Evolutionary conservation across 1,140 invertebrate genomes (phyloP), one percentile per base, ranked within the genome.

Genomic region (Trissolcus basalis): DNA sequence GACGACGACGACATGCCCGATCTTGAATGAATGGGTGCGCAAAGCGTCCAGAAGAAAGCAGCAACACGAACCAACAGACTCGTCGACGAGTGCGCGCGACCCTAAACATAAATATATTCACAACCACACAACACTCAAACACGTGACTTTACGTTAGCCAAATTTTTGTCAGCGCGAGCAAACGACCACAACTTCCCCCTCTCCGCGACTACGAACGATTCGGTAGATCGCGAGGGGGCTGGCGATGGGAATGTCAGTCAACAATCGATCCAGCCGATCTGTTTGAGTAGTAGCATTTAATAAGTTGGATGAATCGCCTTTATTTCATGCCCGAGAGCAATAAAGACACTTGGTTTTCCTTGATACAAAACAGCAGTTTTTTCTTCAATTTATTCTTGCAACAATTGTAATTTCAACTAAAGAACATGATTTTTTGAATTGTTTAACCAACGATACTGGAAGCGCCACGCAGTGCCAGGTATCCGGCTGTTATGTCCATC

Each of bases 401-500:
- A 36, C 14, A 7, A 27, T 51, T 60, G 27, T 36, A 43, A 12
- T 53, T 14, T 13, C n/a, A n/a, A n/a, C n/a, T n/a, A n/a, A 44
- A 43, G 12, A n/a, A 14, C 12, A 32, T 15, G 53, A 39, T 53
- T 50, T 35, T 58, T 44, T 48, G 14, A 8, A 2, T 64, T 55
- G 55, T 79, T 91, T 87, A 93, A 83, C 93, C 93, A 53, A 96
- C 94, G 81, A 95, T 94, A 82, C 93, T 96, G 43, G 91, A 95
- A 7, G 95, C 95, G 83, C 95, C 95, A 68, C 96, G 90, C 19
- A 97, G 86, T 45, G 94, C 92, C 51, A 98, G 84, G 86, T 96
- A 97, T 15, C 96, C 96, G 60, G 94, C 93, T 19, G 96, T 95
- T 74, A 97, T 95, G 82, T 97, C 96, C 91, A 95, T 96, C 14